Evolutionary conservation across 1,140 invertebrate species (phyloP).

Genomic region (Trialeurodes vaporariorum): DNA sequence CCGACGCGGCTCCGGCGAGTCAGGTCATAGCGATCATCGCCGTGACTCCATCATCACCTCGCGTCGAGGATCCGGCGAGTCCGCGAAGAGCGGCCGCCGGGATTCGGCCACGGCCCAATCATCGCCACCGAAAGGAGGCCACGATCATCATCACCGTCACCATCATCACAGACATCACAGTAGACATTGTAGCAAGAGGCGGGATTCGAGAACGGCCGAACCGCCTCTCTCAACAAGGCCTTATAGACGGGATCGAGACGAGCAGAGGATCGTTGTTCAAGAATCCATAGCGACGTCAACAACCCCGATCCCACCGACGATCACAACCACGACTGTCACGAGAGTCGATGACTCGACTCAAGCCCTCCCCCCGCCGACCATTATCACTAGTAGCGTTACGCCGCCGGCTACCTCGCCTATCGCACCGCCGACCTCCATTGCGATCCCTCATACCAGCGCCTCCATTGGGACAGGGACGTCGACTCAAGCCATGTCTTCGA

Average conservation of each 20-base stretch:
- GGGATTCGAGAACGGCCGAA: slow-evolving; percentile 43
- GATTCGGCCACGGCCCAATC: slow-evolving; percentile 40
- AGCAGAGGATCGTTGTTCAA: slow-evolving; percentile 4
- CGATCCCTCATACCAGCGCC: slow-evolving; percentile 22
- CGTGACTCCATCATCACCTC: slow-evolving; percentile 23
- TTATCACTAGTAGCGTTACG: slow-evolving; percentile 66
- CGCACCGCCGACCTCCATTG: slow-evolving; percentile 36
- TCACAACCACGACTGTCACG: slow-evolving; percentile 12
- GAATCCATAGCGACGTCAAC: slow-evolving; percentile 8
- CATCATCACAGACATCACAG: slow-evolving; percentile 37
- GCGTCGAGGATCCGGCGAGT: slow-evolving; percentile 49
- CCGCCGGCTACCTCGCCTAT: slow-evolving; percentile 63
- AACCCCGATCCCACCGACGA: slow-evolving; percentile 16
- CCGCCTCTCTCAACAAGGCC: too few species aligned
- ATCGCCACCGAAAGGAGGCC: slow-evolving; percentile 7
- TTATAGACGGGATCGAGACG: too few species aligned
- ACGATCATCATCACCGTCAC: slow-evolving; percentile 35
- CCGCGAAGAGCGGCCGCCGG: slow-evolving; percentile 44
- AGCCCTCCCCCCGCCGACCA: slow-evolving; percentile 59
- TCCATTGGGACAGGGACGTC: slow-evolving; percentile 27
- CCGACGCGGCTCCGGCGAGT: slow-evolving; percentile 9
- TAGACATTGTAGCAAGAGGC: slow-evolving; percentile 40
- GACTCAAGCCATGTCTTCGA: slow-evolving; percentile 33
- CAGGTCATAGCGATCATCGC: background rate
- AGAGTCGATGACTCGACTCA: slow-evolving; percentile 16